Evolutionary conservation across 2,888 invertebrate genomes (phyloP).

Genomic region (Papilio demoleus): DNA sequence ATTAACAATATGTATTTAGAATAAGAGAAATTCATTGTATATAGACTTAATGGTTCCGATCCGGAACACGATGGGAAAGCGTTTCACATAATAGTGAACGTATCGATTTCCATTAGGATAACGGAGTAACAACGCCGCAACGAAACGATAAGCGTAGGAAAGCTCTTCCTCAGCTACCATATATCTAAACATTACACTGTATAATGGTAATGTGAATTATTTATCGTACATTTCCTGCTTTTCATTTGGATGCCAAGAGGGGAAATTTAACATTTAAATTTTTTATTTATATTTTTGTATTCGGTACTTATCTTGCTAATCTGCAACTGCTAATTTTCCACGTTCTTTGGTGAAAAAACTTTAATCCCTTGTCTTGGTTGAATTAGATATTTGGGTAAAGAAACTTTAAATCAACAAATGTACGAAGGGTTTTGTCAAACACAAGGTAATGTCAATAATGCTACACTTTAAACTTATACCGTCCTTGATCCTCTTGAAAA

Average conservation of each 20-base stretch:
- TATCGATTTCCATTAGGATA: slow-evolving; percentile 72
- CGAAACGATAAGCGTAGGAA: slow-evolving; percentile 43
- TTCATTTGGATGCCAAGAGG: not conserved
- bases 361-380: not conserved
- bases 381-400: not conserved
- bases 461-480: too few relatives aligned
- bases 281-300: not conserved
- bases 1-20: not conserved
- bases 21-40: not conserved
- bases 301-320: not conserved
- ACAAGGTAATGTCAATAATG: not conserved
- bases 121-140: slow-evolving; percentile 62
- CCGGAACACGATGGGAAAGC: slow-evolving; percentile 41
- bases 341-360: not conserved
- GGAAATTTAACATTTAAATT: not conserved
- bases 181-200: slow-evolving; percentile 22
- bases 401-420: not conserved
- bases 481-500: slow-evolving; percentile 2
- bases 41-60: slow-evolving; percentile 1
- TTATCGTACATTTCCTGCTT: slow-evolving; percentile 16
- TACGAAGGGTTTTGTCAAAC: slow-evolving; percentile 13
- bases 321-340: too few relatives aligned
- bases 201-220: slow-evolving; percentile 16
- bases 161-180: slow-evolving; percentile 41
- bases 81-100: slow-evolving; percentile 59